Base-by-base conservation (phyloP, 2,888 invertebrate genomes). In the Athalia rosae region DNA sequence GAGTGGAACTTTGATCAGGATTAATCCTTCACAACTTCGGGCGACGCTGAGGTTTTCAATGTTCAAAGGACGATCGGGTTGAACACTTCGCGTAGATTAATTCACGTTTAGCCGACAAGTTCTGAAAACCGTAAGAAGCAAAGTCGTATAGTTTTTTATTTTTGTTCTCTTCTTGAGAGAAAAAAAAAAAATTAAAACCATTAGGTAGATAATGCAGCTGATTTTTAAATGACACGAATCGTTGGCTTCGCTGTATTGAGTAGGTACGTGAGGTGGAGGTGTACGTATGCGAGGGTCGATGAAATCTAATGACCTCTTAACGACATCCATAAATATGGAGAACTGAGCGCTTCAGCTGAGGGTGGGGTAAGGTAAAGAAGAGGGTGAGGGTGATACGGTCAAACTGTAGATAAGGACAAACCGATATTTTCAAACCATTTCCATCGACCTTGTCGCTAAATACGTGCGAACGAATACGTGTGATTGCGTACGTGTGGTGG, bases 341-440 rank as follows among this genome's bases (percentile, higher is more conserved):
- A 63, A n/a, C 63, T 63, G 7, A 63, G 63, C 47, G 43, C 43
- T 67, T 45, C 50, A 6, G 15, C 48, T 48, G 1, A 15, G 8
- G 11, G 4, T 53, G 53, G 7, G 7, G 53, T 50, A 11, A 7
- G n/a, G 3, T 53, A 9, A 11, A 4, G 53, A 53, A n/a, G 53
- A 53, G 6, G 9, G 53, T n/a, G 53, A 4, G 53, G 28, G 50
- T 15, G 8, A 41, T 45, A 67, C 48, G 66, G 50, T 50, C 48
- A 50, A 50, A 67, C 28, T 50, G 43, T 15, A 67, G 66, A 67
- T 69, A 69, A 69, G 53, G 43, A 53, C 4, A 28, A 69, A 13
- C 43, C 69, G 43, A 69, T 56, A 69, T 69, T 69, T 28, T 13
- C 6, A 15, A 61, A 61, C 53, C 53, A 11, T 69, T 53, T 56